Base-by-base conservation (phyloP, 2,113 vertebrate genomes). In the Daubentonia madagascariensis region DNA sequence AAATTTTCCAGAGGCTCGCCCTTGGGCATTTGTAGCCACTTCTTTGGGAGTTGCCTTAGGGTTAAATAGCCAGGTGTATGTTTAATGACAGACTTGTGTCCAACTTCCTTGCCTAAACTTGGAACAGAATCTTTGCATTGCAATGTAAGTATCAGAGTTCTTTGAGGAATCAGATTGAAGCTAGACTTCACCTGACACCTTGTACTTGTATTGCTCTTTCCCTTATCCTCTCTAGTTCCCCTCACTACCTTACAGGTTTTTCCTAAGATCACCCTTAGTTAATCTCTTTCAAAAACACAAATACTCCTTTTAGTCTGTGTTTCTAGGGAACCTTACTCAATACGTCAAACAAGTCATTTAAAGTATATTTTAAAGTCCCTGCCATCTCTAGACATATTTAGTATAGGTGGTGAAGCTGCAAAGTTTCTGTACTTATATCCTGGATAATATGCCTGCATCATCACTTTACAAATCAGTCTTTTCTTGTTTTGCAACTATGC, bases 401-500 rank as follows among this genome's bases (percentile, higher is more conserved):
- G 3, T 59, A 65, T 50, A 93, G 25, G n/a, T 80, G 79, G 25
- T 61, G 67, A 91, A 85, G 9, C 32, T 57, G 22, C n/a, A 93
- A 72, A 92, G 14, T 16, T 37, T 75, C 50, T 95, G 30, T 32
- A 67, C 75, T 68, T 54, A 40, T 35, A 67, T 59, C 95, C 61
- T 94, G 13, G 37, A 91, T 94, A 96, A 89, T 57, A 68, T 43
- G 37, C 79, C 17, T 93, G 50, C 30, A 70, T 22, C 22, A 73
- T 30, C 32, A 86, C 37, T 73, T 93, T 75, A 85, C 25, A 54
- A 86, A 87, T 89, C 70, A 79, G 50, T 2, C 9, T 68, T 84
- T 95, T 89, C 52, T 97, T 80, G n/a, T 40, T 92, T 97, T 76
- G 18, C 45, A 81, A 61, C 85, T 87, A 50, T 80, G 43, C 43